Conservation (phyloP, 2,888 invertebrate species). For the Parnassius smintheus region DNA sequence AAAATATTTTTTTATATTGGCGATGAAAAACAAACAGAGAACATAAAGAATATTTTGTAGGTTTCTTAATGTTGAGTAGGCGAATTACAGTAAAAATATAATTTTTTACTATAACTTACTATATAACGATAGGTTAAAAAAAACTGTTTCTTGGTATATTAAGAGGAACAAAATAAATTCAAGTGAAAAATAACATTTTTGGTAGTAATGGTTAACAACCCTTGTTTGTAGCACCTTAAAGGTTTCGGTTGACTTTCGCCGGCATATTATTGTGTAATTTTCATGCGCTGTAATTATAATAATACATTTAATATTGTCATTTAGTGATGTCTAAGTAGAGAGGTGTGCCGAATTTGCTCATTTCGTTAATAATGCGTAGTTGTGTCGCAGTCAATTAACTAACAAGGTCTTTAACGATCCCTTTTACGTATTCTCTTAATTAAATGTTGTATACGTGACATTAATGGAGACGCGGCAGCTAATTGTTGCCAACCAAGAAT, state of each 20-base stretch:
- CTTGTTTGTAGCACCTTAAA: background rate
- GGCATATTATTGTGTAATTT: background rate
- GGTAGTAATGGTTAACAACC: too few species aligned
- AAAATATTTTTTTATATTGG: too few species aligned
- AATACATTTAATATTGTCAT: background rate
- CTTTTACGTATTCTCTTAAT: slow-evolving; percentile 18
- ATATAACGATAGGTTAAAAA: too few species aligned
- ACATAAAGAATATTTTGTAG: too few species aligned
- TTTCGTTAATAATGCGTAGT: slow-evolving; percentile 4
- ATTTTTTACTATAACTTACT: too few species aligned
- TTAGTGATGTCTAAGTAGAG: background rate
- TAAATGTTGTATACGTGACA: slow-evolving; percentile 21
- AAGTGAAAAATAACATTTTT: too few species aligned
- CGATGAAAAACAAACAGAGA: too few species aligned
- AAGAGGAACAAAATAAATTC: too few species aligned
- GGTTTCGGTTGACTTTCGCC: background rate
- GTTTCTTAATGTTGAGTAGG: too few species aligned
- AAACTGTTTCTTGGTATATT: too few species aligned
- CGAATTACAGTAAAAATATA: too few species aligned
- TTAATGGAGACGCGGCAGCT: slow-evolving; percentile 13
- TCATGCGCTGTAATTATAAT: background rate
- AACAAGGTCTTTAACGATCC: slow-evolving; percentile 11
- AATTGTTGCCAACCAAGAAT: slow-evolving; percentile 12
- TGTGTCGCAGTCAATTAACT: slow-evolving; percentile 17
- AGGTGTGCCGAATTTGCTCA: background rate